Evolutionary conservation across 2,113 vertebrate genomes (phyloP).

Genomic region (Notechis scutatus): DNA sequence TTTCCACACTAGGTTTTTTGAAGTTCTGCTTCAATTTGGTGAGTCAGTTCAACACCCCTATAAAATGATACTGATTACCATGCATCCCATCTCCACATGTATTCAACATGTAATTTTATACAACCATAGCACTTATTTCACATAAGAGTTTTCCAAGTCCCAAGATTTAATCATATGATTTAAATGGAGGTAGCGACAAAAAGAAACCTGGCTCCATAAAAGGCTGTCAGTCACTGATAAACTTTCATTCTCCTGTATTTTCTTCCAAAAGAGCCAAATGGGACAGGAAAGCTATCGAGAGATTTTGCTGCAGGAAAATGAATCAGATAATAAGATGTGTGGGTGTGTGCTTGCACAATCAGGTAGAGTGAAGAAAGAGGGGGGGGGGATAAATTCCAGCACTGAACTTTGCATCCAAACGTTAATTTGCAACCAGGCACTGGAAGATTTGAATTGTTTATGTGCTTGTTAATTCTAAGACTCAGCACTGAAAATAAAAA

Average conservation of each 20-base stretch:
- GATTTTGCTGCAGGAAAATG: not conserved
- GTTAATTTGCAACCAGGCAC: constrained; percentile 14
- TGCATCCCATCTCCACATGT: not conserved
- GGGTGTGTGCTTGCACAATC: not conserved
- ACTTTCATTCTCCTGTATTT: not conserved
- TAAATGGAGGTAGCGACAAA: not conserved
- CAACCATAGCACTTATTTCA: not conserved
- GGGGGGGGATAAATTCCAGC: not conserved
- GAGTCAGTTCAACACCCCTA: not conserved
- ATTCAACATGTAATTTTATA: not conserved
- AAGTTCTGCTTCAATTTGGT: not conserved
- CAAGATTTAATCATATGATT: not conserved
- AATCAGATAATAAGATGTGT: too few species aligned
- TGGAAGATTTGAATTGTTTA: constrained; percentile 54
- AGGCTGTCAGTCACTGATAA: not conserved
- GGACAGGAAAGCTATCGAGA: not conserved
- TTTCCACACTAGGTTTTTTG: not conserved
- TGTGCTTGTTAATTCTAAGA: constrained; percentile 20
- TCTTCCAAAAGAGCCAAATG: not conserved
- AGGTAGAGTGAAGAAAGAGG: not conserved
- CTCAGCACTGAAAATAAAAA: constrained; percentile 31
- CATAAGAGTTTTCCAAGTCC: not conserved
- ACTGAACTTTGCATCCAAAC: constrained; percentile 16
- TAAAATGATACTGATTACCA: not conserved
- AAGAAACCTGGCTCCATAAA: not conserved